phyloP scores from a whole-genome alignment of 2,797 vertebrate genomes.

The Heterohyrax brucei region DNA sequence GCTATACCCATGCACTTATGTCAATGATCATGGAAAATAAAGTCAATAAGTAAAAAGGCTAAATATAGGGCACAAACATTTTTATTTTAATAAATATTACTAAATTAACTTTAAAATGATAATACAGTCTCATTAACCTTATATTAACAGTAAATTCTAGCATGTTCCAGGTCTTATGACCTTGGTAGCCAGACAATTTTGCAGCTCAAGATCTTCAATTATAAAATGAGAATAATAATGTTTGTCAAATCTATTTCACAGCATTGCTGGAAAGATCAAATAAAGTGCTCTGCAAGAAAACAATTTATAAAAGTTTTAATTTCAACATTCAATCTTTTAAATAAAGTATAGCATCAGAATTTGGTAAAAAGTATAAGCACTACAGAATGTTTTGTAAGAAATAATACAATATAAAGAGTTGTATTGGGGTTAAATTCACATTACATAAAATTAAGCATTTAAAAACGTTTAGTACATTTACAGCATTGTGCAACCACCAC shows the following conservation, averaged over 20 bases:
- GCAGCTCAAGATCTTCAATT: neutral
- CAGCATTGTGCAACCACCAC: too few relatives aligned
- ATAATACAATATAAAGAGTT: too few relatives aligned
- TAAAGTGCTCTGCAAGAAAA: neutral
- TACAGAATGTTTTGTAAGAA: neutral
- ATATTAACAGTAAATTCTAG: neutral
- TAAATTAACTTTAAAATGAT: conserved; percentile 23
- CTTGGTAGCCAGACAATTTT: neutral
- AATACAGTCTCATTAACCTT: neutral
- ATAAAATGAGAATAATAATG: neutral
- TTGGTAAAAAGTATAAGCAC: neutral
- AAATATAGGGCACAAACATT: neutral
- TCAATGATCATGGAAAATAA: conserved; percentile 18
- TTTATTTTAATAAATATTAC: conserved; percentile 43
- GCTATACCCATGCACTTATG: neutral
- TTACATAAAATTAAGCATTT: too few relatives aligned
- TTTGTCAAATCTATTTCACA: neutral
- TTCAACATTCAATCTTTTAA: conserved; percentile 28
- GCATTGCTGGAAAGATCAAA: neutral
- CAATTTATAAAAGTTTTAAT: neutral
- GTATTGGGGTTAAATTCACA: too few relatives aligned
- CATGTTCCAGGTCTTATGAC: neutral
- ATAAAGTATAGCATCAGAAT: neutral
- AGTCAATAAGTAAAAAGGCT: neutral
- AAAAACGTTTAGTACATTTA: too few relatives aligned